phyloP scores from a whole-genome alignment of 2,888 invertebrate species.

The Callyntrura guangdongensis region DNA sequence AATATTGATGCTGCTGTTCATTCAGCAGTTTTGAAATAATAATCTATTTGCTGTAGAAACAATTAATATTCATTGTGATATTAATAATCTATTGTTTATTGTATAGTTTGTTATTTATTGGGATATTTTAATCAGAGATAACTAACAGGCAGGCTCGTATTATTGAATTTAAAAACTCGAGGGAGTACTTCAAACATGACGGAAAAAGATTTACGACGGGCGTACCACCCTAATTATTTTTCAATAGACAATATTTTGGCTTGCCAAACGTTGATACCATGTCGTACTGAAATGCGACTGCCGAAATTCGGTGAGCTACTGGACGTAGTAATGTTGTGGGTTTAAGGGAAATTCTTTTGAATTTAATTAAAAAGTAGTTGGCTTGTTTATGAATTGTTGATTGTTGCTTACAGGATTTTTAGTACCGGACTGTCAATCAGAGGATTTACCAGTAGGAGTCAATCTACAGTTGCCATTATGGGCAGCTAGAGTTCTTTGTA shows the following conservation, averaged over 20 bases:
- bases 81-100: no score
- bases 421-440: slow-evolving; percentile 91
- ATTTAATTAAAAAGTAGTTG: no score
- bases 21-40: no score
- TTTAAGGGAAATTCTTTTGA: no score
- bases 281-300: slow-evolving; percentile 90
- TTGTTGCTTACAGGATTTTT: slow-evolving; percentile 90
- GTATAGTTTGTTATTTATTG: no score
- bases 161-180: no score
- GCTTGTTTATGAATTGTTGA: no score
- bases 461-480: slow-evolving; percentile 94
- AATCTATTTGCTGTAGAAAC: no score
- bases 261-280: slow-evolving; percentile 94
- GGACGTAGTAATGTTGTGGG: no score
- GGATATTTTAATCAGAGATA: no score
- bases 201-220: slow-evolving; percentile 54
- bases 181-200: slow-evolving; percentile 88
- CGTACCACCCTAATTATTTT: slow-evolving; percentile 89
- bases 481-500: slow-evolving; percentile 90
- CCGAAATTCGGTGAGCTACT: slow-evolving; percentile 87
- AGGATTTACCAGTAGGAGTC: slow-evolving; percentile 91
- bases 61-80: no score
- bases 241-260: slow-evolving; percentile 94
- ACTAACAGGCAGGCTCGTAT: neutral
- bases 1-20: no score